phyloP scores from a whole-genome alignment of 2,113 vertebrate species.

The Orthochromis malagaraziensis region DNA sequence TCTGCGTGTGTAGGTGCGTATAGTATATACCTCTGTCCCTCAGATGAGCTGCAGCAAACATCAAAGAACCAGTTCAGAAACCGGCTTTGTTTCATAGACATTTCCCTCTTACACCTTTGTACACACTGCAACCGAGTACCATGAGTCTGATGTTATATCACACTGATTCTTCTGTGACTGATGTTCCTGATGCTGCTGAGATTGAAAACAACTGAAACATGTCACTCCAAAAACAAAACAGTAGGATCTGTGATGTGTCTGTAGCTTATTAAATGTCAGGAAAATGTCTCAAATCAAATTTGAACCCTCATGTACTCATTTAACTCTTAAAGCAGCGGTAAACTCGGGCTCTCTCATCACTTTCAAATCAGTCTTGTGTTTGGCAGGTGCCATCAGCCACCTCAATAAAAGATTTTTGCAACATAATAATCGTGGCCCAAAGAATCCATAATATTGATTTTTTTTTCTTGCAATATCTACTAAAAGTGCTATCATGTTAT shows the following conservation, averaged over 20 bases:
- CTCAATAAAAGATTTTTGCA: neutral
- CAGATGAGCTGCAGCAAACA: slow-evolving; percentile 40
- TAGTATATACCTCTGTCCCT: neutral
- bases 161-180: neutral
- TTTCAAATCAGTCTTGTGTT: neutral
- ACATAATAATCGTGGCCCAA: neutral
- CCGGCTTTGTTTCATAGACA: slow-evolving; percentile 7
- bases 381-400: neutral
- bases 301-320: neutral
- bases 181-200: neutral
- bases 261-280: neutral
- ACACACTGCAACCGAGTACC: neutral
- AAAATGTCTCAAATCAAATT: neutral
- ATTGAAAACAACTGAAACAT: neutral
- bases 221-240: neutral
- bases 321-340: neutral
- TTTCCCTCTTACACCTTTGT: neutral
- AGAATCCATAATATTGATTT: neutral
- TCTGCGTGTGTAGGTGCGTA: neutral
- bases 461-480: neutral
- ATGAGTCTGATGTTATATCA: slow-evolving; percentile 6
- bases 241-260: neutral
- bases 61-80: slow-evolving; percentile 47
- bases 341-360: neutral
- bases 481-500: neutral